Percentiles rank a stretch among this genome's conserved stretches.
Conservation (phyloP, 2,113 vertebrate genomes). For the Crotalus helleri region DNA sequence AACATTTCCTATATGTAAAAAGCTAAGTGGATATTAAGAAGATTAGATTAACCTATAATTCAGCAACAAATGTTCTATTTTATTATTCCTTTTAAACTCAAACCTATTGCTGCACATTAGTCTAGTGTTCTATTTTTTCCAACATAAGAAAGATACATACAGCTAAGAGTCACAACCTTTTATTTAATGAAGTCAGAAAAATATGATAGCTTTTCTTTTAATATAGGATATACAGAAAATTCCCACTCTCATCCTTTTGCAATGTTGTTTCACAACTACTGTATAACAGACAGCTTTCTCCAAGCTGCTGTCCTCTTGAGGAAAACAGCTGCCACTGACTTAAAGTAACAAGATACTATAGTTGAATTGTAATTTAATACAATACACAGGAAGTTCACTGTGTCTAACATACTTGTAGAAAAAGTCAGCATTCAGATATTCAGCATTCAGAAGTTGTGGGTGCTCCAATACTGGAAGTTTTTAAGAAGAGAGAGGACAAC, state of each 20-base stretch:
- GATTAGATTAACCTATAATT: constrained; percentile 31
- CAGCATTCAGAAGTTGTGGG: not conserved
- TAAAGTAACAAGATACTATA: not conserved
- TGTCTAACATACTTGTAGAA: not conserved
- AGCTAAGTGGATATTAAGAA: constrained; percentile 51
- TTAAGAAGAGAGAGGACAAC: not conserved
- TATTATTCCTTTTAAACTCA: constrained; percentile 15
- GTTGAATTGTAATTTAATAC: not conserved
- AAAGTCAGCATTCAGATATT: not conserved
- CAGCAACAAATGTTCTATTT: not conserved
- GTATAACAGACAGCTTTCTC: not conserved
- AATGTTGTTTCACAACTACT: not conserved
- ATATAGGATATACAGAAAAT: not conserved
- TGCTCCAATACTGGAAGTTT: not conserved
- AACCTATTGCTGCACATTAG: not conserved
- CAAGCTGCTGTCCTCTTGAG: not conserved
- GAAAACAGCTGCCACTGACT: not conserved
- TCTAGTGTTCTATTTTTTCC: not conserved
- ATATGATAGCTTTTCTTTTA: not conserved
- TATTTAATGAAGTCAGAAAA: not conserved
- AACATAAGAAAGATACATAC: not conserved
- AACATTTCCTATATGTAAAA: constrained; percentile 56
- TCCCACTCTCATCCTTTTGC: not conserved
- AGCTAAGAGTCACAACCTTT: not conserved
- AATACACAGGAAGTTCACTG: not conserved